Conservation (phyloP, 2,797 vertebrate species). For the Leuciscus waleckii region DNA sequence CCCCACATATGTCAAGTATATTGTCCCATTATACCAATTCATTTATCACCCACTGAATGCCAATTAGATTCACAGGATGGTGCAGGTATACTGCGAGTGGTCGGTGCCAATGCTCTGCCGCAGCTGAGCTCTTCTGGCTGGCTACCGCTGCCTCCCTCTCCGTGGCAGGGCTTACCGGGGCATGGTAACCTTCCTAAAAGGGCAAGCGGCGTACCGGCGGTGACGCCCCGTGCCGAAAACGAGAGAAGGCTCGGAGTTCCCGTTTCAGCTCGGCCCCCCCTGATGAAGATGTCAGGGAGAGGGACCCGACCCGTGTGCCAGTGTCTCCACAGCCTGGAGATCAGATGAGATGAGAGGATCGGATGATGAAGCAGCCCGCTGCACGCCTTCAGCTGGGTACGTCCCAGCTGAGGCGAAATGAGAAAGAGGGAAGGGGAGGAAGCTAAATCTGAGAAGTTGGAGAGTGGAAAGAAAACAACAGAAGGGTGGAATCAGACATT, state of each 20-base stretch:
- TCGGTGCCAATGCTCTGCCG: constrained; percentile 83
- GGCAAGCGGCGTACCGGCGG: constrained; percentile 36
- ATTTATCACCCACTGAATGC: constrained; percentile 91
- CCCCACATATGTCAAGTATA: constrained; percentile 92
- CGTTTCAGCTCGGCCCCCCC: constrained; percentile 70
- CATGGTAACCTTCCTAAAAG: constrained; percentile 60
- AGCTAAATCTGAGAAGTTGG: constrained; percentile 28
- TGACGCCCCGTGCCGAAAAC: constrained; percentile 28
- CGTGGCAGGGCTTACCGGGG: constrained; percentile 43
- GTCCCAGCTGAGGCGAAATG: neutral
- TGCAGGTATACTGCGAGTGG: constrained; percentile 86
- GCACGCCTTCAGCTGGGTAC: constrained; percentile 16
- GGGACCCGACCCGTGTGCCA: constrained; percentile 76
- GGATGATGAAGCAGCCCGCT: constrained; percentile 73
- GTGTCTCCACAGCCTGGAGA: constrained; percentile 84
- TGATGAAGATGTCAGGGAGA: constrained; percentile 84
- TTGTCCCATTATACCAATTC: constrained; percentile 92
- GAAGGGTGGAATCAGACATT: neutral
- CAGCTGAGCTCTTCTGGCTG: constrained; percentile 86
- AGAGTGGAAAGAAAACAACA: constrained; percentile 1
- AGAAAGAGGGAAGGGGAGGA: constrained; percentile 7
- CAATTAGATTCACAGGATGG: constrained; percentile 92
- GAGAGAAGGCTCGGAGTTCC: constrained; percentile 58
- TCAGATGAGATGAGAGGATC: constrained; percentile 85
- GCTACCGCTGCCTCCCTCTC: constrained; percentile 43